Evolutionary conservation across 2,797 vertebrate genomes (phyloP).

Genomic region (Apodemus agrarius): DNA sequence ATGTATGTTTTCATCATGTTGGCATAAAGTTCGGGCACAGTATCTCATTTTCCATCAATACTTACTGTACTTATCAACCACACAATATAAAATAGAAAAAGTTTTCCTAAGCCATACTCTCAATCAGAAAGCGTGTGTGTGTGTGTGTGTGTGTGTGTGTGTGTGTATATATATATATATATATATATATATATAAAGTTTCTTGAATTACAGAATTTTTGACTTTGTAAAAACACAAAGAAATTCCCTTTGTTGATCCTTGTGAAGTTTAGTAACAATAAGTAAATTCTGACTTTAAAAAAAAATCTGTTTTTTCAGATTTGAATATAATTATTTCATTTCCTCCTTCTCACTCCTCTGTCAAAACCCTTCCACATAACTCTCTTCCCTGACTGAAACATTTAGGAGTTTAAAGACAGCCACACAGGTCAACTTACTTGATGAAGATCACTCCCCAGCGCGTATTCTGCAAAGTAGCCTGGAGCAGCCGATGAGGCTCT

Average conservation of each 20-base stretch:
- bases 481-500: slow-evolving; percentile 95
- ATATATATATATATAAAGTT: too few species aligned
- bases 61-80: background rate
- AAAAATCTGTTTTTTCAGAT: background rate
- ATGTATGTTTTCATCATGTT: slow-evolving; percentile 9
- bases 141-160: too few species aligned
- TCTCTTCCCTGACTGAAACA: background rate
- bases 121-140: background rate
- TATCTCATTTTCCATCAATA: slow-evolving; percentile 28
- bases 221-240: background rate
- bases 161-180: background rate
- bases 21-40: background rate
- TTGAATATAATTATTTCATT: background rate
- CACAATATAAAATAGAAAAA: background rate
- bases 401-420: background rate
- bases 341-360: background rate
- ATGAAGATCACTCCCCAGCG: slow-evolving; percentile 94
- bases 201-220: background rate
- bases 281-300: background rate
- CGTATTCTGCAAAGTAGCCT: slow-evolving; percentile 96
- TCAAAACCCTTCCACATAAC: background rate
- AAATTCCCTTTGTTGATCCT: background rate
- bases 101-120: slow-evolving; percentile 14
- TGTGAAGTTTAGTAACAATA: slow-evolving; percentile 51
- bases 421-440: slow-evolving; percentile 89